phyloP scores from a whole-genome alignment of 2,113 vertebrate genomes.

The Garra rufa region DNA sequence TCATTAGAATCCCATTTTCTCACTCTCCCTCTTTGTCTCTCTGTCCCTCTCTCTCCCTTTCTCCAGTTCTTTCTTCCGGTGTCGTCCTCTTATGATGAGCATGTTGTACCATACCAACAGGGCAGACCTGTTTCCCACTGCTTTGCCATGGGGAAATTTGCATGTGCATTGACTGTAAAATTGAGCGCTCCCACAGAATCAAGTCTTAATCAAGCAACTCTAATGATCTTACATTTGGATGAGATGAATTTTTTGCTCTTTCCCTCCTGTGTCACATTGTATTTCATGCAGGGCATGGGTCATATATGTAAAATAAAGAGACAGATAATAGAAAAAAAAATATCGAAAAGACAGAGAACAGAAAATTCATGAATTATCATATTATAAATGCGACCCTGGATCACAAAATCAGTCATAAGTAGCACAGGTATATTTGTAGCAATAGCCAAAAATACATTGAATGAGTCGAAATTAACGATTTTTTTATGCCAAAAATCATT shows the following conservation, averaged over 20 bases:
- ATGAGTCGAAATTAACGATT: too few species aligned
- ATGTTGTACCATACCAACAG: slow-evolving; percentile 52
- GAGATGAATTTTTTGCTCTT: slow-evolving; percentile 50
- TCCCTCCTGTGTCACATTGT: not conserved
- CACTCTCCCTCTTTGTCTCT: not conserved
- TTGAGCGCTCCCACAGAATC: slow-evolving; percentile 69
- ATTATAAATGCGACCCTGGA: too few species aligned
- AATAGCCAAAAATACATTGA: too few species aligned
- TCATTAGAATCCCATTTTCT: slow-evolving; percentile 53
- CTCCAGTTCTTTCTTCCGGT: slow-evolving; percentile 7
- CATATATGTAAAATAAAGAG: not conserved
- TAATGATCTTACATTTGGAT: slow-evolving; percentile 66
- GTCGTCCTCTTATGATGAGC: slow-evolving; percentile 53
- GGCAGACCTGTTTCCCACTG: slow-evolving; percentile 39
- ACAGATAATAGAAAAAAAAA: not conserved
- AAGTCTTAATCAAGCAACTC: slow-evolving; percentile 70
- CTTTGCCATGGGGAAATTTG: slow-evolving; percentile 67
- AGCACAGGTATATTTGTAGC: too few species aligned
- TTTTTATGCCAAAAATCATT: too few species aligned
- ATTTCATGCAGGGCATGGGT: not conserved
- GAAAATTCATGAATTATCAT: not conserved
- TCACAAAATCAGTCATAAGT: too few species aligned
- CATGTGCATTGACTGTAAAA: slow-evolving; percentile 75
- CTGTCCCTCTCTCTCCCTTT: slow-evolving; percentile 35
- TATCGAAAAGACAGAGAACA: not conserved